Percentiles rank a stretch among this genome's conserved stretches.
Conservation (phyloP, 53 echinoderm and acorn worm genomes). For the Crossaster papposus region DNA sequence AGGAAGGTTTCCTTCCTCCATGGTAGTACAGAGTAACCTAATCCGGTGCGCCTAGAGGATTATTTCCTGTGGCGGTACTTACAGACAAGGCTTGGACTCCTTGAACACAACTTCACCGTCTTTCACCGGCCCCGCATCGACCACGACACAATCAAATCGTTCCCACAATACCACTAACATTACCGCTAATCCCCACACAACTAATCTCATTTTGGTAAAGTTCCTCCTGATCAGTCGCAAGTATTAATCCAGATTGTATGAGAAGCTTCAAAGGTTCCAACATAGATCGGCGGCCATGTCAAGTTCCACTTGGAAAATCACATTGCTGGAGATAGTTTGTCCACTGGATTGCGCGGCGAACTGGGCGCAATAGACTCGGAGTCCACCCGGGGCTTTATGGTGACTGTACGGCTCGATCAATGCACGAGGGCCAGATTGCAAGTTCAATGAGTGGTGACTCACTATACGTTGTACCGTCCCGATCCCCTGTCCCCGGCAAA, state of each 20-base stretch:
- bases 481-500: not conserved
- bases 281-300: slow-evolving; percentile 1
- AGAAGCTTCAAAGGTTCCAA: no score
- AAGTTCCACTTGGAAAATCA: not conserved
- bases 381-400: slow-evolving; percentile 1
- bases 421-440: not conserved
- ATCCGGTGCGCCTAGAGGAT: no score
- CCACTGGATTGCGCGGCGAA: not conserved
- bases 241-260: not conserved
- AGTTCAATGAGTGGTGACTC: slow-evolving; percentile 20
- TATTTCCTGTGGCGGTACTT: not conserved
- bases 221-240: not conserved
- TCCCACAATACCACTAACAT: not conserved
- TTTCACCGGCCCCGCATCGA: not conserved
- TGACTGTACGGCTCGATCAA: not conserved
- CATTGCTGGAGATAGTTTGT: not conserved
- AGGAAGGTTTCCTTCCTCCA: no score
- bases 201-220: not conserved
- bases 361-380: not conserved
- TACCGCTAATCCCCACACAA: not conserved
- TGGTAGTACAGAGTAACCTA: not conserved
- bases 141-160: not conserved
- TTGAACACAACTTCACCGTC: not conserved
- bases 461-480: not conserved
- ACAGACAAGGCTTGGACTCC: slow-evolving; percentile 9